phyloP scores from a whole-genome alignment of 1,140 invertebrate genomes.

The Cephus cinctus region DNA sequence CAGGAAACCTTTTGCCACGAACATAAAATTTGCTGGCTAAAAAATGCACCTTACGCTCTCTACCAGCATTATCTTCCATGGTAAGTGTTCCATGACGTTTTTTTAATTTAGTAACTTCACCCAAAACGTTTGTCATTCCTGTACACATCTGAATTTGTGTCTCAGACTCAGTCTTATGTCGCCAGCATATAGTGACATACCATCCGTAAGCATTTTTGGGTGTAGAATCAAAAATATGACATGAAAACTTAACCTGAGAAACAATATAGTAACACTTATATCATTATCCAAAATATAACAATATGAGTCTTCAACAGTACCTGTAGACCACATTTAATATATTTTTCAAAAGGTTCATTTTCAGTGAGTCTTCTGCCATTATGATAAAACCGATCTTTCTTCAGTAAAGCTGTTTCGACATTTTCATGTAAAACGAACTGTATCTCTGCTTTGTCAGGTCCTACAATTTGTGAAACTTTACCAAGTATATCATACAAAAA shows the following conservation, averaged over 20 bases:
- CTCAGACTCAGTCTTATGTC: neutral
- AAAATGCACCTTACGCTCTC: constrained; percentile 23
- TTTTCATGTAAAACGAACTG: constrained; percentile 12
- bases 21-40: constrained; percentile 32
- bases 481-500: constrained; percentile 11
- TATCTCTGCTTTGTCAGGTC: constrained; percentile 11
- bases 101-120: constrained; percentile 17
- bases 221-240: constrained; percentile 20
- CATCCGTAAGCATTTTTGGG: constrained; percentile 11
- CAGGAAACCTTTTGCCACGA: constrained; percentile 27
- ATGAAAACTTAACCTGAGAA: constrained; percentile 31
- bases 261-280: constrained; percentile 11
- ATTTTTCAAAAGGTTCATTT: constrained; percentile 13
- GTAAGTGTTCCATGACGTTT: constrained; percentile 27
- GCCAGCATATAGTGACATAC: constrained; percentile 25
- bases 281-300: constrained; percentile 4
- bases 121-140: constrained; percentile 20
- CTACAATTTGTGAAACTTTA: constrained; percentile 8
- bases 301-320: constrained; percentile 14
- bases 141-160: constrained; percentile 3
- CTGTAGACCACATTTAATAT: constrained; percentile 11
- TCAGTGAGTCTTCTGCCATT: constrained; percentile 19
- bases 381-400: constrained; percentile 19
- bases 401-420: constrained; percentile 18
- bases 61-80: constrained; percentile 10